phyloP scores from a whole-genome alignment of 2,888 invertebrate species.

The Teinopalpus imperialis region DNA sequence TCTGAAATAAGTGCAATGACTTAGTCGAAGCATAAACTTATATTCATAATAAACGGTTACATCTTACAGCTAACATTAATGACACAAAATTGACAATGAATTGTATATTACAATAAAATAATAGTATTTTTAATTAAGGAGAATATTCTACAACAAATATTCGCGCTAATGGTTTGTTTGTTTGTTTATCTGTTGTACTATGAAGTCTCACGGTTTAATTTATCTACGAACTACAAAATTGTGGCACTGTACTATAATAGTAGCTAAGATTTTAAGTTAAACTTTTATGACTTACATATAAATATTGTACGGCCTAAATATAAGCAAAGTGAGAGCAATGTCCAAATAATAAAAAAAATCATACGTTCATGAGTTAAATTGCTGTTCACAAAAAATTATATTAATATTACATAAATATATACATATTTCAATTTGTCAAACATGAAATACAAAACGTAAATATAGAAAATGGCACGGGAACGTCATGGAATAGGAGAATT shows the following conservation, averaged over 20 bases:
- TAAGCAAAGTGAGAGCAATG: conserved; percentile 1
- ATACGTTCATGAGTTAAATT: too few species aligned
- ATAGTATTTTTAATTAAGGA: conserved; percentile 45
- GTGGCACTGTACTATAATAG: conserved; percentile 13
- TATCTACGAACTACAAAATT: conserved; percentile 32
- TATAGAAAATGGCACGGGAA: conserved; percentile 11
- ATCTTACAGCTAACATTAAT: conserved; percentile 39
- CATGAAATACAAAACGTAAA: too few species aligned
- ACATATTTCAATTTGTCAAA: too few species aligned
- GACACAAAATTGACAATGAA: conserved; percentile 60
- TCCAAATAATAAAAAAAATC: too few species aligned
- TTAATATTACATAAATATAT: too few species aligned
- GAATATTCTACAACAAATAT: conserved; percentile 77
- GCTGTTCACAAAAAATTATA: too few species aligned
- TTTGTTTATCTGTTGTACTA: conserved; percentile 61
- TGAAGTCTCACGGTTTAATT: conserved; percentile 47
- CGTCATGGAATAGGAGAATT: conserved; percentile 3
- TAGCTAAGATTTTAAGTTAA: conserved; percentile 5
- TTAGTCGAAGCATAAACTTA: not conserved
- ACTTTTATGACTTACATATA: conserved; percentile 7
- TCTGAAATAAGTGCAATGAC: conserved; percentile 12
- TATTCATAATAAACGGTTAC: conserved; percentile 6
- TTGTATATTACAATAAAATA: conserved; percentile 40
- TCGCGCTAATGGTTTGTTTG: conserved; percentile 57
- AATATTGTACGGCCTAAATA: conserved; percentile 7